Percentiles rank a stretch among this genome's conserved stretches.
phyloP scores from a whole-genome alignment of 2,797 vertebrate genomes.

The Neomorphus geoffroyi region DNA sequence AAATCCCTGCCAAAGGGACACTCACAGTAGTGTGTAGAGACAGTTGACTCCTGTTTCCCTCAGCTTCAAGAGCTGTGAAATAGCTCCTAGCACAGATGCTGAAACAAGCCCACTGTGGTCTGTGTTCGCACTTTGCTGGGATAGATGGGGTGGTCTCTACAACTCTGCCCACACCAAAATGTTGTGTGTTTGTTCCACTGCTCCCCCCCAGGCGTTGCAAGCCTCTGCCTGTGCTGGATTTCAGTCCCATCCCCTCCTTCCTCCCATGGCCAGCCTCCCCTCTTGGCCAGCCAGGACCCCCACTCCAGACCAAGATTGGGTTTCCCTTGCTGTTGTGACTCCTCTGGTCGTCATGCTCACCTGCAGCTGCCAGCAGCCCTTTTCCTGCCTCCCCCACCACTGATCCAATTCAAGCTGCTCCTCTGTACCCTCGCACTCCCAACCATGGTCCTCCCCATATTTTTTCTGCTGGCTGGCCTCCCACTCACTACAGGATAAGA shows the following conservation, averaged over 20 bases:
- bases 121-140: not conserved
- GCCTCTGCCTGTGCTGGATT: not conserved
- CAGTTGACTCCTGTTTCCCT: not conserved
- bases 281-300: not conserved
- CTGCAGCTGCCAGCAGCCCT: not conserved
- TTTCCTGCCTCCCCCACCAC: not conserved
- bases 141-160: not conserved
- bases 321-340: not conserved
- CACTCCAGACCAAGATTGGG: not conserved
- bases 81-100: not conserved
- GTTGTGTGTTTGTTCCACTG: rapidly evolving
- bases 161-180: not conserved
- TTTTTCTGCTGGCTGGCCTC: not conserved
- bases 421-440: not conserved
- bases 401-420: not conserved
- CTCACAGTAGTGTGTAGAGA: not conserved
- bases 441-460: not conserved
- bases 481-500: slow-evolving; percentile 41
- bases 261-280: not conserved
- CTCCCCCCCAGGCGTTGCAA: not conserved
- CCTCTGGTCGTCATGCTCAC: not conserved
- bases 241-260: not conserved
- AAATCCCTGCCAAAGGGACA: not conserved
- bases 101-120: not conserved
- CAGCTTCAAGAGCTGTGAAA: not conserved